These are phyloP conservation scores for Laupala kohalensis DNA, from an alignment of 1,140 invertebrate genomes.

Conservation along the genomic window DNA sequence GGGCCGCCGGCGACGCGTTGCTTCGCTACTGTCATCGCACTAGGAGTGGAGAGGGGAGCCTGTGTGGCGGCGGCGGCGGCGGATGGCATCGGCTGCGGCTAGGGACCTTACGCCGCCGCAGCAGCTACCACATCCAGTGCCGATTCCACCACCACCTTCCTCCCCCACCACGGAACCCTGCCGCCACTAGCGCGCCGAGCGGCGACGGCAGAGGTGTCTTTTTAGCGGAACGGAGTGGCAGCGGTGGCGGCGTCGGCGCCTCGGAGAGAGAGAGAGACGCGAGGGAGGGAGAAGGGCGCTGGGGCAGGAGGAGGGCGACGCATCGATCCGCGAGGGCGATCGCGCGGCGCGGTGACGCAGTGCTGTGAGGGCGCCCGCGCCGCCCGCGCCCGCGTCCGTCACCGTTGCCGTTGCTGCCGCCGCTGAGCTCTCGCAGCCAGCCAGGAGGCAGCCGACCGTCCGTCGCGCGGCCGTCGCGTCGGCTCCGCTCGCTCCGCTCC, in stretches of 20 bases:
- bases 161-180: neutral
- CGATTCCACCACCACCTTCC: neutral
- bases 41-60: neutral
- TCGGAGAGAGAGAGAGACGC: neutral
- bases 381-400: too few species aligned
- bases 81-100: neutral
- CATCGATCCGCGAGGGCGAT: neutral
- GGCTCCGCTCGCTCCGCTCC: too few species aligned
- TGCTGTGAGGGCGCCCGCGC: neutral
- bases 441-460: too few species aligned
- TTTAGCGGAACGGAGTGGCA: neutral
- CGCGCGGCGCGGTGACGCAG: neutral
- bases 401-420: neutral
- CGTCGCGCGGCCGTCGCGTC: neutral
- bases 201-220: neutral
- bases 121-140: neutral
- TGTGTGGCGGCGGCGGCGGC: too few species aligned
- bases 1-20: too few species aligned
- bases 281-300: neutral
- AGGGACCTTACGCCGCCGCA: neutral
- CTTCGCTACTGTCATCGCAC: neutral
- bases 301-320: neutral
- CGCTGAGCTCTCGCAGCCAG: neutral
- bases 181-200: neutral
- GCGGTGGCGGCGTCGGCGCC: neutral